Conservation (phyloP, 1,140 invertebrate genomes). For the Homalodisca vitripennis region DNA sequence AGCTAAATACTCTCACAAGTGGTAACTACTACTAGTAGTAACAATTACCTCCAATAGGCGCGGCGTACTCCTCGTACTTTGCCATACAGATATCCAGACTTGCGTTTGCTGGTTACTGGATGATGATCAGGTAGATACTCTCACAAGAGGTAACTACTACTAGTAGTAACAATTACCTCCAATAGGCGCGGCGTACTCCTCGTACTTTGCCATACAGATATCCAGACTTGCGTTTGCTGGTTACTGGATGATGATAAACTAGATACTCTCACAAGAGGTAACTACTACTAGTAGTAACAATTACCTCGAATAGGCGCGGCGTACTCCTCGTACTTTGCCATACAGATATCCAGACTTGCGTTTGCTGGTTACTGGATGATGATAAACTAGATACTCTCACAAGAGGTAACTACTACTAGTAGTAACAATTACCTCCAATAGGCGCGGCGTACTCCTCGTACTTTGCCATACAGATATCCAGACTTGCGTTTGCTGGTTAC, state of each 20-base stretch:
- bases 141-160: too few species aligned
- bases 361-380: too few species aligned
- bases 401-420: too few species aligned
- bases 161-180: slow-evolving; percentile 45
- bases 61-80: slow-evolving; percentile 43
- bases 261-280: too few species aligned
- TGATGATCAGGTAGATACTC: too few species aligned
- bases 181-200: slow-evolving; percentile 43
- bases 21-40: too few species aligned
- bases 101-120: too few species aligned
- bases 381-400: too few species aligned
- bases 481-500: too few species aligned
- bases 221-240: slow-evolving; percentile 44
- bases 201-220: slow-evolving; percentile 43
- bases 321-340: slow-evolving; percentile 43
- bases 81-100: slow-evolving; percentile 43
- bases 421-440: slow-evolving; percentile 44
- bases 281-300: too few species aligned
- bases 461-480: slow-evolving; percentile 42
- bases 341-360: slow-evolving; percentile 43
- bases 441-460: slow-evolving; percentile 44
- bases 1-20: too few species aligned
- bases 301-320: slow-evolving; percentile 44
- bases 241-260: too few species aligned
- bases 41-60: slow-evolving; percentile 45